Base-by-base conservation (phyloP, 1,140 invertebrate species). In the Drosophila ficusphila region DNA sequence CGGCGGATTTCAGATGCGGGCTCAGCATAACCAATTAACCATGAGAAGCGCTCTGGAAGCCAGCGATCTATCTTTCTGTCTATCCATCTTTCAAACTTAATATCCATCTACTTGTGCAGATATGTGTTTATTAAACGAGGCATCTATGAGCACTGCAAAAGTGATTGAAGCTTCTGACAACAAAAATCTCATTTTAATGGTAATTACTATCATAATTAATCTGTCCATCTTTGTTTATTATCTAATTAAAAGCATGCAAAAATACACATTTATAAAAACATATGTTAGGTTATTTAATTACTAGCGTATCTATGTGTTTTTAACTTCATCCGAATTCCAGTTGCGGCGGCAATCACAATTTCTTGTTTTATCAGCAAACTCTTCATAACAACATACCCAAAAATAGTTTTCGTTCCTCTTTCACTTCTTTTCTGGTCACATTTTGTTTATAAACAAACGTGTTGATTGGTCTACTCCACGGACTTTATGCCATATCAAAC, bases 381-480 rank as follows among this genome's bases (percentile, higher is more conserved):
- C 8, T 56, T 29, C 16, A 25, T 8, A 5, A 14, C 2, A 61
- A 39, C 18, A 8, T 19, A 29, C 21, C 14, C 23, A 25, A 33
- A 65, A 65, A 65, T 64, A 64, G 58, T 64, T 49, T 64, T 19
- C 33, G 27, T 18, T 64, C 19, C 31, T 67, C 60, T 65, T 67
- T 67, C 18, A 21, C 62, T 64, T 49, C 62, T 67, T 71, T 52
- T 60, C 16, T 72, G 62, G 60, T 67, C 62, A 67, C 42, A 70
- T 47, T 51, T 67, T 76, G 73, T 76, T 76, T 76, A 56, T 76
- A 76, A 76, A 47, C 54, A 61, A n/a, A 73, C 69, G 62, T 53
- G 57, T 53, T 73, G 69, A 73, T 64, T 73, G 27, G 47, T 48
- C 42, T 38, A 11, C 62, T 67, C 9, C 23, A 38, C 12, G 52